Conservation (phyloP, 2,797 vertebrate genomes). For the Squalus acanthias region DNA sequence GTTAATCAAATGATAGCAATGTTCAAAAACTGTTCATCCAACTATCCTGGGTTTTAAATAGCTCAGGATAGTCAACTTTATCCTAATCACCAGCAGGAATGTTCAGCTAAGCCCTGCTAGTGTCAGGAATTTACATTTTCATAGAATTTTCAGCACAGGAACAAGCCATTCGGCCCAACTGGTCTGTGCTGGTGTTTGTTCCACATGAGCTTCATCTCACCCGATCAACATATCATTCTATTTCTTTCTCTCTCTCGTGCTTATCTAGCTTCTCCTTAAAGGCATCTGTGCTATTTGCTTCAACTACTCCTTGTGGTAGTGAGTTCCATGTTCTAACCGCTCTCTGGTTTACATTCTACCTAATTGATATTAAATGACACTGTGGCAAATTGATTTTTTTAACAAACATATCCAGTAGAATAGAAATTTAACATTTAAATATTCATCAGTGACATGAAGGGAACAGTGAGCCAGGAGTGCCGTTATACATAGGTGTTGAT, state of each 20-base stretch:
- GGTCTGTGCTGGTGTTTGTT: neutral
- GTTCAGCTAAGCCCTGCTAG: neutral
- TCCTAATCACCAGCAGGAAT: neutral
- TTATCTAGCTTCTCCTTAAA: neutral
- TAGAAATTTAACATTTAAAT: neutral
- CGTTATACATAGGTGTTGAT: neutral
- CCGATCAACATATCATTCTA: neutral
- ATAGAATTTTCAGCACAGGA: neutral
- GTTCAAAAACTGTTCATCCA: neutral
- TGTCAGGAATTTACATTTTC: too few species aligned
- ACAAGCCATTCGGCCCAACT: neutral
- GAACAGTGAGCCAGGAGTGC: neutral
- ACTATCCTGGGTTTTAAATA: neutral
- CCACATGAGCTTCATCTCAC: neutral
- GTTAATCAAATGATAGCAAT: neutral
- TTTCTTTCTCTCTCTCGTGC: neutral
- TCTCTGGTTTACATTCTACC: neutral
- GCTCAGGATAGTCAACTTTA: neutral
- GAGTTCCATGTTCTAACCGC: neutral
- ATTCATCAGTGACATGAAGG: neutral
- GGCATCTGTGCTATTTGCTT: neutral
- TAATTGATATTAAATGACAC: neutral
- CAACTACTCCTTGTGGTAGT: neutral
- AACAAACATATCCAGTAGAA: neutral
- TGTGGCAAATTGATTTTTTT: neutral